Evolutionary conservation across 2,888 invertebrate genomes (phyloP).

Genomic region (Apamea anceps): DNA sequence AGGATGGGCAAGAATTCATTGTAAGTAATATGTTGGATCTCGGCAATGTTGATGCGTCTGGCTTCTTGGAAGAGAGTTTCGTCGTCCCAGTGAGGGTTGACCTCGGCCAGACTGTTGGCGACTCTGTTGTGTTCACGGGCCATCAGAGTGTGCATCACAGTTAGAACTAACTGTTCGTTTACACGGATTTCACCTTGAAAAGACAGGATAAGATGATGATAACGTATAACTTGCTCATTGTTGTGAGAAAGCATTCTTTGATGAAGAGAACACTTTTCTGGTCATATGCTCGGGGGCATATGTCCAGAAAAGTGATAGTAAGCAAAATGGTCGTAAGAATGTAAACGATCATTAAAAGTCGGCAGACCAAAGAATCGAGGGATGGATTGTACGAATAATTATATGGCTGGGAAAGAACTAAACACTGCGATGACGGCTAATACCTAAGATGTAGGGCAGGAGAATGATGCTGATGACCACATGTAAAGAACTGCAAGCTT

Average conservation of each 20-base stretch:
- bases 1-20: conserved; percentile 97
- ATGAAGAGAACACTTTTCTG: background rate
- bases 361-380: no score
- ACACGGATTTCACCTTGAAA: conserved; percentile 96
- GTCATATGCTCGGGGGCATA: background rate
- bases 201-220: background rate
- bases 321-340: no score
- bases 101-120: conserved; percentile 93
- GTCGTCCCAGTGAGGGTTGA: conserved; percentile 98
- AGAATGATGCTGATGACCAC: background rate
- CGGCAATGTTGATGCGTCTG: conserved; percentile 95
- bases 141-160: conserved; percentile 97
- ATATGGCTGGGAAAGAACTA: background rate
- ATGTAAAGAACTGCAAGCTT: background rate
- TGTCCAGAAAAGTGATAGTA: background rate
- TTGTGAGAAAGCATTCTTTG: background rate
- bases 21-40: conserved; percentile 97
- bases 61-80: conserved; percentile 97
- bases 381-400: background rate
- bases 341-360: background rate
- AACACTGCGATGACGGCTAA: no score
- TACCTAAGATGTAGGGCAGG: background rate
- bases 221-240: background rate
- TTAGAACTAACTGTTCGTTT: conserved; percentile 96
- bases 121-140: conserved; percentile 97